These are phyloP conservation scores for Oryzias dopingdopingensis DNA, from an alignment of 2,797 vertebrate genomes.

Conservation along the genomic window DNA sequence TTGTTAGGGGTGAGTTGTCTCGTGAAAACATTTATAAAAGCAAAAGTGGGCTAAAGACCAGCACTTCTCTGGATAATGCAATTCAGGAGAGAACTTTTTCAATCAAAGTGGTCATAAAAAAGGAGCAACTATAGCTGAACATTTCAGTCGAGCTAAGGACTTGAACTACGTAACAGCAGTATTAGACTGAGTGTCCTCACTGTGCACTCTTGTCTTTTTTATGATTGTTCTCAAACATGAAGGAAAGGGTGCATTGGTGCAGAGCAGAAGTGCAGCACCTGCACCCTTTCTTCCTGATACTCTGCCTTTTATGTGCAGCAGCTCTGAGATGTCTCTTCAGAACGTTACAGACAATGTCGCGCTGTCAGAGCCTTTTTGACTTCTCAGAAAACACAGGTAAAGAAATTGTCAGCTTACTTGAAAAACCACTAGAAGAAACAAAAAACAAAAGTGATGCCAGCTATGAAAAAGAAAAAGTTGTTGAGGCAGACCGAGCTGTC, in stretches of 20 bases:
- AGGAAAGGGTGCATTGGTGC: not conserved
- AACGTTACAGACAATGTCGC: too few species aligned
- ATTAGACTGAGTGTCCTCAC: not conserved
- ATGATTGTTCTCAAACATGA: not conserved
- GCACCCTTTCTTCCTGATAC: too few species aligned
- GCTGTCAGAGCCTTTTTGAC: too few species aligned
- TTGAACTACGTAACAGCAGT: not conserved
- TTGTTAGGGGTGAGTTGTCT: not conserved
- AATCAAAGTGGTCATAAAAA: not conserved
- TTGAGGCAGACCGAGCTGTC: too few species aligned
- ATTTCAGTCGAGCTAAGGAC: not conserved
- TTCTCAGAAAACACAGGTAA: too few species aligned
- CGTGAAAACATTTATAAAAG: not conserved
- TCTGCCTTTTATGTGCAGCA: too few species aligned
- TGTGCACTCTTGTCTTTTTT: not conserved
- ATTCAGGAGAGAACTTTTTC: not conserved
- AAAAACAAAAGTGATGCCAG: too few species aligned
- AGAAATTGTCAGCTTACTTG: too few species aligned
- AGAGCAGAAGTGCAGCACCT: too few species aligned
- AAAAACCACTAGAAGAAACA: too few species aligned
- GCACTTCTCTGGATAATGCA: not conserved
- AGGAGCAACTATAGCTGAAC: not conserved
- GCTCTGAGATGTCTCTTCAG: too few species aligned
- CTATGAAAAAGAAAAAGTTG: too few species aligned
- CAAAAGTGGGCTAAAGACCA: not conserved